Conservation (phyloP, 2,797 vertebrate genomes). For the Lerista edwardsae region DNA sequence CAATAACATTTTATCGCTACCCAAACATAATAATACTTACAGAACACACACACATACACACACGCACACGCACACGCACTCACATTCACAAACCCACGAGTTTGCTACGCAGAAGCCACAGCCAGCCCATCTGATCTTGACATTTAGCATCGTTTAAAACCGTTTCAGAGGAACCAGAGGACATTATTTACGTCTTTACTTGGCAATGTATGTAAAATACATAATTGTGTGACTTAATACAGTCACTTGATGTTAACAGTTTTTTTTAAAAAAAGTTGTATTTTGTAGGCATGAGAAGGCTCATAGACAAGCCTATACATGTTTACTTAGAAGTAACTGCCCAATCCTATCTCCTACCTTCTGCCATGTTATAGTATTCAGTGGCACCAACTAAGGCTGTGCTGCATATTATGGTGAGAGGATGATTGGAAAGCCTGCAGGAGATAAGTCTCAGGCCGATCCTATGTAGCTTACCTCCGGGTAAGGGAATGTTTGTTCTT, state of each 20-base stretch:
- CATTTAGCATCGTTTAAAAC: neutral
- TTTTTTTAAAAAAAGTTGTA: constrained; percentile 28
- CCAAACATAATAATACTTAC: constrained; percentile 43
- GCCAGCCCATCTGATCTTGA: neutral
- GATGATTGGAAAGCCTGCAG: too few relatives aligned
- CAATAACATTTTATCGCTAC: constrained; percentile 48
- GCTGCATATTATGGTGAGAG: too few relatives aligned
- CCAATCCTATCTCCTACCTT: too few relatives aligned
- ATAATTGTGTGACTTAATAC: too few relatives aligned
- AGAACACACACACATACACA: constrained; percentile 7
- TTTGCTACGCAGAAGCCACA: neutral
- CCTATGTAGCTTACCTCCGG: too few relatives aligned
- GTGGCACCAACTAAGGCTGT: too few relatives aligned
- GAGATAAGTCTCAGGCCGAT: too few relatives aligned
- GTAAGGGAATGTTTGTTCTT: too few relatives aligned
- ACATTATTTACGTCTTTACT: constrained; percentile 23
- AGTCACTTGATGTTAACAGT: neutral
- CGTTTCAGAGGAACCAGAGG: neutral
- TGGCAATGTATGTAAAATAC: neutral
- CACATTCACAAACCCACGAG: constrained; percentile 2
- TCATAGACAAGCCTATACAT: too few relatives aligned
- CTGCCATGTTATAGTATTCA: too few relatives aligned
- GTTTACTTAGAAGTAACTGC: too few relatives aligned
- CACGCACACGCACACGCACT: neutral
- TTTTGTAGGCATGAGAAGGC: neutral